These are phyloP conservation scores for Craniophora ligustri DNA, from an alignment of 2,888 invertebrate genomes.

Conservation along the genomic window DNA sequence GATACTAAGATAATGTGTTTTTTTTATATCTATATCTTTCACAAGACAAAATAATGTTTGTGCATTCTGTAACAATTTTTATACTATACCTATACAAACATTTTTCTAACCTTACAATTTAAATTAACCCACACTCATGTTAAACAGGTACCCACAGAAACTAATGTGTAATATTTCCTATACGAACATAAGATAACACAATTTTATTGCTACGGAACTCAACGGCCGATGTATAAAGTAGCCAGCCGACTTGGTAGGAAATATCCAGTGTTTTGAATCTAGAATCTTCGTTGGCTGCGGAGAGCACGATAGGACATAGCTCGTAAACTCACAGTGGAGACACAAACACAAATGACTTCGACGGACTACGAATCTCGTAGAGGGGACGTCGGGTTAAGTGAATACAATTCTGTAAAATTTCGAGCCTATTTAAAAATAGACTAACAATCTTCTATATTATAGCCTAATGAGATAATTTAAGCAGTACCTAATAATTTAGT, in stretches of 20 bases:
- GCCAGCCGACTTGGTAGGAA: constrained; percentile 65
- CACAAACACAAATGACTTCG: constrained; percentile 77
- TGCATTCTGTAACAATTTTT: too few relatives aligned
- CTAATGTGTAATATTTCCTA: constrained; percentile 61
- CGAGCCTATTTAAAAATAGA: neutral
- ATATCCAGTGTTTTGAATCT: constrained; percentile 79
- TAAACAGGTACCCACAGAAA: constrained; percentile 43
- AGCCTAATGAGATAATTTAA: too few relatives aligned
- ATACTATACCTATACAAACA: too few relatives aligned
- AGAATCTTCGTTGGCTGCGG: constrained; percentile 78
- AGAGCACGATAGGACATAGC: constrained; percentile 81
- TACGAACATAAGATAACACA: constrained; percentile 59
- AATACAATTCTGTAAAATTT: constrained; percentile 13
- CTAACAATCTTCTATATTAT: too few relatives aligned
- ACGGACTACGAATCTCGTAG: constrained; percentile 61
- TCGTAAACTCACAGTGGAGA: constrained; percentile 81
- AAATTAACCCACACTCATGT: constrained; percentile 9
- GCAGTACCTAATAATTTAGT: too few relatives aligned
- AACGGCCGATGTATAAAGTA: constrained; percentile 69
- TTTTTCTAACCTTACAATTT: neutral
- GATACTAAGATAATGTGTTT: too few relatives aligned
- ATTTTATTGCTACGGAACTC: constrained; percentile 74
- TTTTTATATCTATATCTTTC: too few relatives aligned
- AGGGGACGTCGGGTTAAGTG: constrained; percentile 29
- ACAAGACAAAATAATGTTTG: too few relatives aligned